phyloP scores from a whole-genome alignment of 2,113 vertebrate species.

The Dromaius novaehollandiae region DNA sequence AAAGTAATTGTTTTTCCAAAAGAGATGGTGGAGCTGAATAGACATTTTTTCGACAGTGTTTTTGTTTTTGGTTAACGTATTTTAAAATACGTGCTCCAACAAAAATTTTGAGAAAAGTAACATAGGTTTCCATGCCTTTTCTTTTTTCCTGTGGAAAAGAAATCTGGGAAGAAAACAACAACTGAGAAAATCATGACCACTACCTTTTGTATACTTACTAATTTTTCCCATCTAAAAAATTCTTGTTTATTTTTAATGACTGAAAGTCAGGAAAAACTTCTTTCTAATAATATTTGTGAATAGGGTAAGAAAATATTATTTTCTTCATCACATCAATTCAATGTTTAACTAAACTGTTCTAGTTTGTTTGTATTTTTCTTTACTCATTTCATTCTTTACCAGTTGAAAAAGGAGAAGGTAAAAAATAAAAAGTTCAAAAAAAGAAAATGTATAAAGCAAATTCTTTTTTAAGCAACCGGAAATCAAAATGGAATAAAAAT shows the following conservation, averaged over 20 bases:
- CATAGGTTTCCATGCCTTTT: neutral
- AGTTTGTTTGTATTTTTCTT: neutral
- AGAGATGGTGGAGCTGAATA: fast-evolving
- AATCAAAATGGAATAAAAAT: neutral
- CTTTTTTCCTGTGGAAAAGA: neutral
- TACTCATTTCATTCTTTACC: neutral
- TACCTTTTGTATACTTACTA: neutral
- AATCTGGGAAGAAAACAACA: fast-evolving
- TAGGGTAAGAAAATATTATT: neutral
- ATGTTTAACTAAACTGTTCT: neutral
- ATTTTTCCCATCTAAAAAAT: neutral
- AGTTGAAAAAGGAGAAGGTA: neutral
- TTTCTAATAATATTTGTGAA: neutral
- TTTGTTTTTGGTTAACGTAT: neutral
- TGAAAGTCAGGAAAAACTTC: neutral
- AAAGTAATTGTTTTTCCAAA: neutral
- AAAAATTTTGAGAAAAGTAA: neutral
- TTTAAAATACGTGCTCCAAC: neutral
- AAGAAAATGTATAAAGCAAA: neutral
- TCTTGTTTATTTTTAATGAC: neutral
- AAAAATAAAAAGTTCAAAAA: neutral
- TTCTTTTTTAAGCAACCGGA: neutral
- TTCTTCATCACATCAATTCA: neutral
- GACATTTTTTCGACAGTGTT: fast-evolving
- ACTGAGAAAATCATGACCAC: neutral